These are phyloP conservation scores for Drosophila nigritarsus DNA, from an alignment of 2,888 invertebrate species.

Conservation along the genomic window DNA sequence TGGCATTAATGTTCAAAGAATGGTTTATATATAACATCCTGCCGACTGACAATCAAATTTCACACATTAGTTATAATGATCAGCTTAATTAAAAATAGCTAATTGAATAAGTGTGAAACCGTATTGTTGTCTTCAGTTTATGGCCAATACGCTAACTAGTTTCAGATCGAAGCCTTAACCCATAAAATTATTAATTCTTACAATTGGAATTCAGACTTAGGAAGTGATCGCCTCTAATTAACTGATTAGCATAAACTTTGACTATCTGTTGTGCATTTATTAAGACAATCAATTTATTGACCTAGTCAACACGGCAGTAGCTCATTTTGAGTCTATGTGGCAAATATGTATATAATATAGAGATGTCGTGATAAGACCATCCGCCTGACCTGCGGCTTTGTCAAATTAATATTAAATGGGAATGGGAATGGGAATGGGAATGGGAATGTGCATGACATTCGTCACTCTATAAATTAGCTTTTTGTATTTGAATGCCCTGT, in stretches of 20 bases:
- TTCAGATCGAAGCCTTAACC: conserved; percentile 27
- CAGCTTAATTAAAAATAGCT: conserved; percentile 44
- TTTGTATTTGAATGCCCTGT: conserved; percentile 38
- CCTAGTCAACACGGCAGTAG: conserved; percentile 38
- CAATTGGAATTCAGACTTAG: conserved; percentile 11
- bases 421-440: conserved; percentile 31
- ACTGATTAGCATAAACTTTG: conserved; percentile 41
- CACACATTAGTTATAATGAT: conserved; percentile 22
- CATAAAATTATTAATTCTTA: conserved; percentile 16
- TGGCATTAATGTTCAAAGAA: too few relatives aligned
- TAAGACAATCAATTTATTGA: conserved; percentile 39
- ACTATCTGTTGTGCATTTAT: conserved; percentile 33
- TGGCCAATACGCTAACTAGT: conserved; percentile 29
- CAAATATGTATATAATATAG: neutral
- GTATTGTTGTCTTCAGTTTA: conserved; percentile 3
- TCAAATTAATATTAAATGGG: conserved; percentile 39
- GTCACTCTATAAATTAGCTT: conserved; percentile 58
- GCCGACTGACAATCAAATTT: too few relatives aligned
- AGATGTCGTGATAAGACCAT: conserved; percentile 10
- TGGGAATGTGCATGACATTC: conserved; percentile 20
- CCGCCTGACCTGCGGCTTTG: conserved; percentile 33
- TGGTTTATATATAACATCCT: too few relatives aligned
- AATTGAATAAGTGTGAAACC: conserved; percentile 47
- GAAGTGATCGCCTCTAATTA: conserved; percentile 40
- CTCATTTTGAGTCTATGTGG: conserved; percentile 5